Evolutionary conservation across 2,888 invertebrate species (phyloP), one percentile per base, ranked within the genome.

Genomic region (Epirrhoe alternata): DNA sequence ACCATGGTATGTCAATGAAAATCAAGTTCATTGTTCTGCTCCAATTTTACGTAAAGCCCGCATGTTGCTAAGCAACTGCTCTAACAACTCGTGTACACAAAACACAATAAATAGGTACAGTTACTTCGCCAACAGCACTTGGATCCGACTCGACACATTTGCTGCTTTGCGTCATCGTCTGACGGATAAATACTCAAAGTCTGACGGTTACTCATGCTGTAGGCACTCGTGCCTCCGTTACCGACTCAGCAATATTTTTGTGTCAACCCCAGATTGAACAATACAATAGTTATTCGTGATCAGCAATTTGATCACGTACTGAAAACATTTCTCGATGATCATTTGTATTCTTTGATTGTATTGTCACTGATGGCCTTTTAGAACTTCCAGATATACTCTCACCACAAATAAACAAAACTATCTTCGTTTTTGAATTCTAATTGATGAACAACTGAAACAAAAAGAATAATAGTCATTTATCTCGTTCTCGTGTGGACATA

Each of bases 61-160:
- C 63, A 62, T 56, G 50, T 38, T 56, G 50, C 51, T 51, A 17
- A 45, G 52, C 57, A 57, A 52, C 57, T 57, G 51, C 24, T 52
- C 51, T 57, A 51, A 57, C 51, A 63, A 33, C 45, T 42, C n/a
- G 50, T 30, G 56, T 50, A 56, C 56, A 62, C 56, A 50, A 33
- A 47, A 14, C 33, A 24, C 4, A 47, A 8, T 24, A 24, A 1
- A 24, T 24, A n/a, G n/a, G n/a, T 49, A 49, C 49, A 54, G 61
- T 54, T 35, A 33, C 42, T 24, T 45, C 6, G 31, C 24, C 50
- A 38, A 14, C 16, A 42, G 42, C 24, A 6, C 42, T 31, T 42
- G 52, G 1, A 24, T 14, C 5, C 14, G 45, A 14, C 31, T 61
- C 31, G 54, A 14, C 42, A 51, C 56, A 30, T 62, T 50, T 5